These are phyloP conservation scores for Ceratosolen solmsi DNA, from an alignment of 1,140 invertebrate species.

Conservation along the genomic window DNA sequence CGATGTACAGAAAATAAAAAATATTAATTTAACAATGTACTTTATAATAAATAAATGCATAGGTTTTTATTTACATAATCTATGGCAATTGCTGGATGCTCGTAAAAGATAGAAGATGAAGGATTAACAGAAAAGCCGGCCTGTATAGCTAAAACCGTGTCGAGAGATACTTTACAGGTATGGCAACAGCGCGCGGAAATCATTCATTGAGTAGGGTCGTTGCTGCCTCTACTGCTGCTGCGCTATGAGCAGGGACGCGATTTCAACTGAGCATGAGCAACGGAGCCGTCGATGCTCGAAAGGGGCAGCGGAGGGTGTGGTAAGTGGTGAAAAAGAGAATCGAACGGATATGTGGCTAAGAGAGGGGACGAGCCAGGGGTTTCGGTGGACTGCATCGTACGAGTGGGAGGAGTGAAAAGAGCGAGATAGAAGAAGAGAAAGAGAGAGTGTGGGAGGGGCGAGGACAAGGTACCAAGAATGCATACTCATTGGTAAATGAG, in stretches of 20 bases:
- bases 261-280: slow-evolving; percentile 37
- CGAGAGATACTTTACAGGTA: slow-evolving; percentile 11
- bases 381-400: too few species aligned
- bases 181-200: slow-evolving; percentile 71
- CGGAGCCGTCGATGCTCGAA: background rate
- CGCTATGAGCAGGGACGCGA: slow-evolving; percentile 49
- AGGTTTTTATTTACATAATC: background rate
- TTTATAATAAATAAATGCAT: too few species aligned
- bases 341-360: slow-evolving; percentile 15
- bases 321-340: slow-evolving; percentile 56
- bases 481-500: background rate
- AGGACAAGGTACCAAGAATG: too few species aligned
- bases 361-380: too few species aligned
- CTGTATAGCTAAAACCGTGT: background rate
- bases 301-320: slow-evolving; percentile 38
- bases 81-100: background rate
- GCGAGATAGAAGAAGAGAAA: too few species aligned
- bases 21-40: too few species aligned
- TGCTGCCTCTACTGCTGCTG: background rate
- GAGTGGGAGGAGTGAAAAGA: too few species aligned
- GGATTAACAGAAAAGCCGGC: too few species aligned
- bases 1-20: background rate
- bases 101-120: background rate
- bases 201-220: slow-evolving; percentile 69
- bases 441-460: too few species aligned